Evolutionary conservation across 2,113 vertebrate species (phyloP).

Genomic region (Barnardius zonarius): DNA sequence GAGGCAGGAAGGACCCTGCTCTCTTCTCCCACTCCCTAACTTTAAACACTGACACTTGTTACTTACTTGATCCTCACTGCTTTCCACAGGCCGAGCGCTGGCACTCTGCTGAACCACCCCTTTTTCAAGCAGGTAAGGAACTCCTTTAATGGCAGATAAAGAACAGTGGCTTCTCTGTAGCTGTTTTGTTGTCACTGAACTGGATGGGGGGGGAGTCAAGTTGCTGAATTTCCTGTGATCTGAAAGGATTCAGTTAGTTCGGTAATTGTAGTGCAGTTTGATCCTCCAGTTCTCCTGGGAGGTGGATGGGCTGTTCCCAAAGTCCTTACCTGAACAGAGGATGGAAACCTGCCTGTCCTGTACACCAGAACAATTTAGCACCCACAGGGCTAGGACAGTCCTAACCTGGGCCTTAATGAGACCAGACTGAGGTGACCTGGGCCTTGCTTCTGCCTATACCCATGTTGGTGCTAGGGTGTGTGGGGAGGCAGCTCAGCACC

Average conservation of each 20-base stretch:
- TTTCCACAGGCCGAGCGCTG: conserved; percentile 85
- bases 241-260: not conserved
- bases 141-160: not conserved
- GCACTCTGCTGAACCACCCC: conserved; percentile 85
- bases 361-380: not conserved
- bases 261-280: not conserved
- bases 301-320: not conserved
- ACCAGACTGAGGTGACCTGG: not conserved
- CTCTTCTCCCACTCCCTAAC: not conserved
- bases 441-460: rapidly evolving
- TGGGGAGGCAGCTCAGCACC: not conserved
- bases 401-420: not conserved
- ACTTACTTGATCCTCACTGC: not conserved
- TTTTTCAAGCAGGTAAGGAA: conserved; percentile 95
- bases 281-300: not conserved
- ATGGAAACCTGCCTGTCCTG: not conserved
- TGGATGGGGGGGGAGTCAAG: not conserved
- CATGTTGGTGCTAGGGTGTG: not conserved
- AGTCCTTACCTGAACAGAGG: not conserved
- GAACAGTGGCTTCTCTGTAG: not conserved
- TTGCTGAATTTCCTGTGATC: not conserved
- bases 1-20: not conserved
- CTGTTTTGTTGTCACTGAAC: not conserved
- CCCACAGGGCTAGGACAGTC: not conserved
- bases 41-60: not conserved